Conservation (phyloP, 2,888 invertebrate genomes). For the Euphydryas editha region DNA sequence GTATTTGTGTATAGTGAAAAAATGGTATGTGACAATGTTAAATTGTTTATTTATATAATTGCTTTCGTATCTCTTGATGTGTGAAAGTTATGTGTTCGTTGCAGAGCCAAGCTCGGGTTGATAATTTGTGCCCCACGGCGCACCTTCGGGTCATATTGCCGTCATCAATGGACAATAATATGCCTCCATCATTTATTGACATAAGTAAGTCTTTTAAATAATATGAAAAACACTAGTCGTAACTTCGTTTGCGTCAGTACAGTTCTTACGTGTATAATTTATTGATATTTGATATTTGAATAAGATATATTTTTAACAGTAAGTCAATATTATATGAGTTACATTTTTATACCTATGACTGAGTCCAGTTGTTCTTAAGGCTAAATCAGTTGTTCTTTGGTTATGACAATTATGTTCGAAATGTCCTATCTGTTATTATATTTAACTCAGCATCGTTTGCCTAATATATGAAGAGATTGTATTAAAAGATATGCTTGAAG, state of each 20-base stretch:
- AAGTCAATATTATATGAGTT: too few species aligned
- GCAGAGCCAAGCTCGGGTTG: slow-evolving; percentile 67
- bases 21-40: slow-evolving; percentile 54
- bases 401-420: not conserved
- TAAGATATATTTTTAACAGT: too few species aligned
- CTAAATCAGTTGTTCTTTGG: not conserved
- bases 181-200: slow-evolving; percentile 70
- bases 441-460: not conserved
- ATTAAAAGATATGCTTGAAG: slow-evolving; percentile 8
- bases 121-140: slow-evolving; percentile 63
- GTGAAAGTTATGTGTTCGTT: slow-evolving; percentile 64
- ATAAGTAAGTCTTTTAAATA: slow-evolving; percentile 58
- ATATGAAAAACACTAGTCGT: slow-evolving; percentile 2
- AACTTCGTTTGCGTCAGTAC: not conserved
- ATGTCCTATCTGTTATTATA: not conserved
- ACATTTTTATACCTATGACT: not conserved
- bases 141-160: slow-evolving; percentile 75
- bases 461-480: not conserved
- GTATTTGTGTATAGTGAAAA: slow-evolving; percentile 36
- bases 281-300: too few species aligned
- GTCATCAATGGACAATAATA: slow-evolving; percentile 57
- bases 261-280: slow-evolving; percentile 8
- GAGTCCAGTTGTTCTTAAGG: not conserved
- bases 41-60: slow-evolving; percentile 75
- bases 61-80: slow-evolving; percentile 53